These are phyloP conservation scores for Temnothorax curvispinosus DNA, from an alignment of 1,140 invertebrate genomes.

Conservation along the genomic window DNA sequence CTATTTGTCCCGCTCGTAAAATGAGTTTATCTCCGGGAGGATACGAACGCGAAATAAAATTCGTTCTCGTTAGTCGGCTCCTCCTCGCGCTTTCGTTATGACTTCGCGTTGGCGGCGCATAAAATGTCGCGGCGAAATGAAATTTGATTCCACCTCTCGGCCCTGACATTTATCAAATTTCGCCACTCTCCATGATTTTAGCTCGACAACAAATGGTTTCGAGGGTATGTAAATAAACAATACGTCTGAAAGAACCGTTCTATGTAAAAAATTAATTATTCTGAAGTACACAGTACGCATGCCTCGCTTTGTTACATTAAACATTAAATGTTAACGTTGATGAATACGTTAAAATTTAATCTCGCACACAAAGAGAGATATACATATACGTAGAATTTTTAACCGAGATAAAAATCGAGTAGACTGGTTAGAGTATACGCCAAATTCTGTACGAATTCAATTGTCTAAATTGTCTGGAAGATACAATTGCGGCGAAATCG, in stretches of 20 bases:
- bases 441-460: not conserved
- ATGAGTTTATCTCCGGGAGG: conserved; percentile 45
- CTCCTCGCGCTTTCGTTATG: conserved; percentile 37
- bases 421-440: no score
- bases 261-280: not conserved
- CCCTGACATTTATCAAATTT: conserved; percentile 44
- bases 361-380: not conserved
- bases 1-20: conserved; percentile 41
- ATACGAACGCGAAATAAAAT: conserved; percentile 50
- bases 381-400: not conserved
- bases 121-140: conserved; percentile 39
- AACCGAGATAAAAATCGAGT: not conserved
- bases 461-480: not conserved
- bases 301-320: not conserved
- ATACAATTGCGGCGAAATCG: not conserved
- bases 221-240: conserved; percentile 32
- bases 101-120: conserved; percentile 23
- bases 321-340: not conserved
- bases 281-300: not conserved
- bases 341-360: not conserved
- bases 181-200: conserved; percentile 6
- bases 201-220: conserved; percentile 12
- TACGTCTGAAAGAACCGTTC: not conserved
- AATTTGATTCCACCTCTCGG: conserved; percentile 51
- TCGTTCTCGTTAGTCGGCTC: conserved; percentile 36